Evolutionary conservation across 2,888 invertebrate genomes (phyloP).

Genomic region (Cataglyphis rosenhaueri): DNA sequence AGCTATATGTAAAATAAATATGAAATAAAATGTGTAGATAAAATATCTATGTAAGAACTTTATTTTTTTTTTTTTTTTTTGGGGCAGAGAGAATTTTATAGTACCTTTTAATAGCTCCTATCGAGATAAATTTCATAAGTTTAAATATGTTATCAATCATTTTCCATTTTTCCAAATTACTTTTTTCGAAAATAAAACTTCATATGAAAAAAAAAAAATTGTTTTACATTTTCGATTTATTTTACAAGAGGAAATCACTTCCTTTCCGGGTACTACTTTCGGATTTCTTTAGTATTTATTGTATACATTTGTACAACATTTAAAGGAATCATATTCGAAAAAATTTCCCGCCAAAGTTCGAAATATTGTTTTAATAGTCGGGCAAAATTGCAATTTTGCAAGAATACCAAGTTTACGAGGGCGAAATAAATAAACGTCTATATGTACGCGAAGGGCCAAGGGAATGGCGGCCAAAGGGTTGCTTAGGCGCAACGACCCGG

Average conservation of each 20-base stretch:
- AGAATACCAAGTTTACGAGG: slow-evolving; percentile 20
- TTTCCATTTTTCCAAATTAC: neutral
- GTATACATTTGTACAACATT: neutral
- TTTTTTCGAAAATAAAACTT: neutral
- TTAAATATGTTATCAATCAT: neutral
- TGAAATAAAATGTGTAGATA: neutral
- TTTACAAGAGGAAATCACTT: neutral
- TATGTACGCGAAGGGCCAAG: slow-evolving; percentile 32
- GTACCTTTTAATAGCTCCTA: neutral
- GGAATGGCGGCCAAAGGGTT: slow-evolving; percentile 51
- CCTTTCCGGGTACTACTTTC: neutral
- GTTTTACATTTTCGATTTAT: neutral
- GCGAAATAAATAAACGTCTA: slow-evolving; percentile 47
- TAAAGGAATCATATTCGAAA: neutral
- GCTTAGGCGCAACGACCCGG: slow-evolving; percentile 63
- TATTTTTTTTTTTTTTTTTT: neutral
- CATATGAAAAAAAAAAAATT: neutral
- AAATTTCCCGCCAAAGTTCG: neutral
- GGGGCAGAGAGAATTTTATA: neutral
- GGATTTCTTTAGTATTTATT: neutral
- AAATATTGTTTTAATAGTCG: neutral
- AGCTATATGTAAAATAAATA: neutral
- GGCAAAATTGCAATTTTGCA: slow-evolving; percentile 1
- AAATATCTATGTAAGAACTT: neutral
- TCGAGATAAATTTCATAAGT: neutral